A percentile compares a stretch with the other conserved stretches of the same genome.
phyloP scores from a whole-genome alignment of 1,140 invertebrate species.

The Ceratina australensis region DNA sequence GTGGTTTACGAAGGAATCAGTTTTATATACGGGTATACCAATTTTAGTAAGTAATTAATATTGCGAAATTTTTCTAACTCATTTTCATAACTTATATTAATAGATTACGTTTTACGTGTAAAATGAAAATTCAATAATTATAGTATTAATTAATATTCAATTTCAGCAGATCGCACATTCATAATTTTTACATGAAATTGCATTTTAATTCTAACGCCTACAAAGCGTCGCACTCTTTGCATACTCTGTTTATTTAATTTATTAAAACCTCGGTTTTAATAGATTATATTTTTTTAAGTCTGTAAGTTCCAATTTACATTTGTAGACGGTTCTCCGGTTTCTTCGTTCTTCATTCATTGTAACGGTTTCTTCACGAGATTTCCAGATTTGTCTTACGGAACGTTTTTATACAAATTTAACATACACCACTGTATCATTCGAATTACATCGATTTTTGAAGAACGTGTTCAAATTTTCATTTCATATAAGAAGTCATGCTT shows the following conservation, averaged over 20 bases:
- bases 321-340: no score
- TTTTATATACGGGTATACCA: no score
- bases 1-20: no score
- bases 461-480: background rate
- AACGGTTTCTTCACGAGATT: background rate
- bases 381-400: background rate
- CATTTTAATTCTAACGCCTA: conserved; percentile 11
- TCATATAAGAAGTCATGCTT: background rate
- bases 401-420: background rate
- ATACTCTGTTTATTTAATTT: background rate
- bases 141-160: background rate
- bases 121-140: background rate
- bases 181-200: background rate
- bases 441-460: background rate
- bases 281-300: background rate
- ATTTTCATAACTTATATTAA: background rate
- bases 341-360: no score
- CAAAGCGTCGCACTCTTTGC: conserved; percentile 5
- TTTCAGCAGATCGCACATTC: background rate
- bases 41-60: no score
- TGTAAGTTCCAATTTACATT: conserved; percentile 20
- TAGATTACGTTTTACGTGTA: background rate
- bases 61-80: background rate
- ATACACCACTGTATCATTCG: background rate
- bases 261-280: conserved; percentile 14